Base-by-base conservation (phyloP, 2,888 invertebrate species). In the Pristionchus mayeri region DNA sequence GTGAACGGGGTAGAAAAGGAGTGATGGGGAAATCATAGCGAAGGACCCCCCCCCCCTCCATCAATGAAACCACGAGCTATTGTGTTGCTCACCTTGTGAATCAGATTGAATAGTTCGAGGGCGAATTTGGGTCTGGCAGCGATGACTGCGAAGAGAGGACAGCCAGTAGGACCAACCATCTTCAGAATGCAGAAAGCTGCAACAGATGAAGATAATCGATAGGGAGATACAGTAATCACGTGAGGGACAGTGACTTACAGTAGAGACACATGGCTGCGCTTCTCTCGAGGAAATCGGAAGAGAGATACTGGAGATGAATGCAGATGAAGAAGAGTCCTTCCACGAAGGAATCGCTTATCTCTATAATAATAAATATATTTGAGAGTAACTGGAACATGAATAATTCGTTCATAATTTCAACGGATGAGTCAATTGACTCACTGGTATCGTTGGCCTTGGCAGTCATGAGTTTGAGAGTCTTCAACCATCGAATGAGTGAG, bases 251-350 rank as follows among this genome's bases (percentile, higher is more conserved):
- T 6, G 1, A 82, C 81, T 44, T 63, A 82, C 81, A 82, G 63
- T 48, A 82, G 21, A 82, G 63, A 63, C 81, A 82, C 63, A 82
- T 63, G n/a, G 81, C 81, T 1, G 81, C 81, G 21, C 81, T 82
- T 13, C n/a, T 40, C 30, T 82, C 81, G 44, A 82, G 63, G 48
- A 82, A 82, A 63, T 82, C 63, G 34, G 34, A 24, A 7, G 60
- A 63, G 54, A 48, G 48, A 82, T 60, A 48, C 48, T 82, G 81
- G 21, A 82, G 60, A 63, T 48, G 27, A 30, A 82, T 40, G 11
- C 63, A 63, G n/a, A 82, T 27, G 81, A 82, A 82, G 81, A 82
- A 82, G 40, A 82, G 37, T 34, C 34, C 4, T 13, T 82, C 81
- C 4, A 82, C 40, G 40, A 82, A 63, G 0, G 27, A 44, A 44